phyloP scores from a whole-genome alignment of 2,113 vertebrate species.

The Pithys albifrons region DNA sequence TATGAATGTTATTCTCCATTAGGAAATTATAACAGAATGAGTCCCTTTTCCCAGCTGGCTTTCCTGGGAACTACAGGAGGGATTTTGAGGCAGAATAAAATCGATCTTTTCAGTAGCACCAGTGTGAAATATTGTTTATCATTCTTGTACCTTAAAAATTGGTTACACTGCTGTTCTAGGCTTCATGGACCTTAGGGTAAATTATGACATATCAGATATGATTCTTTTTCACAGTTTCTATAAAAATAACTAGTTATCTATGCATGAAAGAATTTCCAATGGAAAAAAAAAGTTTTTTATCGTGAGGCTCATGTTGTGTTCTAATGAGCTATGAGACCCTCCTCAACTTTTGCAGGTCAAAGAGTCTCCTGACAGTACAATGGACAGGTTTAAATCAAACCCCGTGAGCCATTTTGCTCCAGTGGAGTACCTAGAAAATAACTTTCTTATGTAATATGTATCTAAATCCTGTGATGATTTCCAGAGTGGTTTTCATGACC shows the following conservation, averaged over 20 bases:
- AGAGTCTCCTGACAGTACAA: neutral
- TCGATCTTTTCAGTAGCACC: neutral
- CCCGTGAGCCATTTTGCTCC: neutral
- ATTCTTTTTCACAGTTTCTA: neutral
- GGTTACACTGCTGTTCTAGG: neutral
- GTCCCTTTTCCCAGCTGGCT: conserved; percentile 7
- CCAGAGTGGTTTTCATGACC: neutral
- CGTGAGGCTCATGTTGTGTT: neutral
- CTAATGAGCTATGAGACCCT: neutral
- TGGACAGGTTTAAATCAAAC: neutral
- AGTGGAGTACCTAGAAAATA: neutral
- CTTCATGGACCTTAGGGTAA: conserved; percentile 23
- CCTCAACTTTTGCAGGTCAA: neutral
- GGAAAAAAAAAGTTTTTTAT: neutral
- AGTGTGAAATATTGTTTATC: neutral
- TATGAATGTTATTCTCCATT: neutral
- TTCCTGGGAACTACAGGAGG: neutral
- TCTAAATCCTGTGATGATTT: neutral
- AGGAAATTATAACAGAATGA: neutral
- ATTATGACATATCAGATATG: neutral
- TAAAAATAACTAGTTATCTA: neutral
- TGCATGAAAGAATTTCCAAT: neutral
- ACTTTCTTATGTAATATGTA: neutral
- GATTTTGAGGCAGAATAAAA: neutral
- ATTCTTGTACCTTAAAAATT: conserved; percentile 16